Evolutionary conservation across 2,888 invertebrate genomes (phyloP).

Genomic region (Geophilus truncorum): DNA sequence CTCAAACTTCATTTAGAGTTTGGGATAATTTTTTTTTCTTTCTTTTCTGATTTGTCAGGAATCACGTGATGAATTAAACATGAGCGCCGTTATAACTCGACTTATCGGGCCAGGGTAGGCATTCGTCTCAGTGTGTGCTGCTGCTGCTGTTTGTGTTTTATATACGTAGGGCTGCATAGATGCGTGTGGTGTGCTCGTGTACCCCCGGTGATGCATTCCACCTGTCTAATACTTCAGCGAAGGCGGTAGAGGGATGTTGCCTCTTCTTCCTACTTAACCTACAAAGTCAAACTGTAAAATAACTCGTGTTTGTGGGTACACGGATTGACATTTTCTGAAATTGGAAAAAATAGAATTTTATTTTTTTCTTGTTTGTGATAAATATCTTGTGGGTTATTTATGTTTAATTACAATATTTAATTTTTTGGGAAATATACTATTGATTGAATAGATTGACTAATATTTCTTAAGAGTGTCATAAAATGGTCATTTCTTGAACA

Average conservation of each 20-base stretch:
- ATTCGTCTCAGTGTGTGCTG: not conserved
- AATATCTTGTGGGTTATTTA: not conserved
- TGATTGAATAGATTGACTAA: too few relatives aligned
- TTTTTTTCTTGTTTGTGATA: not conserved
- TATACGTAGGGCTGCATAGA: not conserved
- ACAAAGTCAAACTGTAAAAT: not conserved
- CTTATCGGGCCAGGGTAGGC: not conserved
- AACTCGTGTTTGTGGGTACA: not conserved
- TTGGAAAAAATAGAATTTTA: not conserved
- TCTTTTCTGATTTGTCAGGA: conserved; percentile 3
- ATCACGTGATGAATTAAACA: conserved; percentile 16
- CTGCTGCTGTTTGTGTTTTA: not conserved
- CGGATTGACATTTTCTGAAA: not conserved
- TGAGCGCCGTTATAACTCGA: conserved; percentile 18
- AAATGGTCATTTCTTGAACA: too few relatives aligned
- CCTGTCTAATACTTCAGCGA: not conserved
- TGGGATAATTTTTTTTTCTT: conserved; percentile 10
- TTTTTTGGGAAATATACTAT: too few relatives aligned
- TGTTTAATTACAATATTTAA: too few relatives aligned
- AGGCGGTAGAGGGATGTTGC: not conserved
- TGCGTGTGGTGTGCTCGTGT: not conserved
- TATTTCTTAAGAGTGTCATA: too few relatives aligned
- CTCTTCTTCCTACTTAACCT: not conserved
- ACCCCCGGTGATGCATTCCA: not conserved
- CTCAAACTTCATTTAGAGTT: conserved; percentile 11